Evolutionary conservation across 2,888 invertebrate genomes (phyloP), one percentile per base, ranked within the genome.

Genomic region (Habrosyne pyritoides): DNA sequence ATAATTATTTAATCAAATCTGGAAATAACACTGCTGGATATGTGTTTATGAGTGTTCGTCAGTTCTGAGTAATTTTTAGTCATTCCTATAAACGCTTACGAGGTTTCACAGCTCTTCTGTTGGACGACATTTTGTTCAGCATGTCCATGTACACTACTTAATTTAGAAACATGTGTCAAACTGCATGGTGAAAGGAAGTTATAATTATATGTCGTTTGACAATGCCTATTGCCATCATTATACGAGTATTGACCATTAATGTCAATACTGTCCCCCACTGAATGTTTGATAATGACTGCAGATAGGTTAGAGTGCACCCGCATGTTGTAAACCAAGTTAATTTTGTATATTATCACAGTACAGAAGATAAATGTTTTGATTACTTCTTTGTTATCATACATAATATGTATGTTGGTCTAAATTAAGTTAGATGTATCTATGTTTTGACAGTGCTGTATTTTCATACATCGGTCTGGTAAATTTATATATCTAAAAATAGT

Each of bases 281-380:
- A 82, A 86, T 81, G 77, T 84, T 85, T 81, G 88, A 89, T 90
- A 86, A 82, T 77, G 78, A 79, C 76, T 79, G 77, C 78, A 84
- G 88, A 89, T 89, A 85, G 75, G 79, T 79, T 76, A 80, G 83
- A 85, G 79, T 82, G 82, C 78, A 78, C 89, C 89, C 89, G 89
- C 87, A 89, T 88, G 79, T 82, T 70, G 74, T 79, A 73, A 73
- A 73, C 69, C 68, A 64, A 72, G 83, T 81, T 84, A 82, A 86
- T 87, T 82, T 81, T 68, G 77, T 78, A 73, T 73, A 79, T 77
- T 79, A 81, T 80, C 76, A 69, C 66, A 52, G 63, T 61, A 5
- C 56, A 60, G 52, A 66, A 75, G 76, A 82, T 82, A 78, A 77
- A 84, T 77, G 74, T 77, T 79, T 72, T 79, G 80, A 84, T 83